Conservation (phyloP, 2,113 vertebrate genomes). For the Acanthisitta chloris region DNA sequence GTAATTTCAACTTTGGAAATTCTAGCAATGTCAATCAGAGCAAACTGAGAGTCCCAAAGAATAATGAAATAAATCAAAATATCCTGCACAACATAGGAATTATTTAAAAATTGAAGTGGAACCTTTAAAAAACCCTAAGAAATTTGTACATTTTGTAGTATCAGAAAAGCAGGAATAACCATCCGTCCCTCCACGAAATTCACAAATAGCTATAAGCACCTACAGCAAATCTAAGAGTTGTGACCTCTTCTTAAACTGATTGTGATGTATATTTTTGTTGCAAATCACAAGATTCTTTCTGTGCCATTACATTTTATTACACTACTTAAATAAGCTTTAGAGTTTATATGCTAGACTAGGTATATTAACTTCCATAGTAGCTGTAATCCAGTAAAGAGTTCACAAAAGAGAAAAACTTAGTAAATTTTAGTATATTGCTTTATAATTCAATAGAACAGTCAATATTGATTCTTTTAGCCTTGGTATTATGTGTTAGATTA, state of each 20-base stretch:
- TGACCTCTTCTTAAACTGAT: background rate
- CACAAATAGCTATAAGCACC: background rate
- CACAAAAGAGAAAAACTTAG: background rate
- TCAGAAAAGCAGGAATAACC: background rate
- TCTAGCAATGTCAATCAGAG: background rate
- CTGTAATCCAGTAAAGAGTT: background rate
- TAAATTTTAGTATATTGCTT: background rate
- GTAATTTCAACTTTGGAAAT: slow-evolving; percentile 18
- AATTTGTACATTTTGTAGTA: background rate
- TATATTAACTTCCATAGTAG: background rate
- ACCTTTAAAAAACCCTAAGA: background rate
- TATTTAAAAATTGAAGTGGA: background rate
- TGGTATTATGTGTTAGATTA: background rate
- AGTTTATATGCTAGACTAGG: background rate
- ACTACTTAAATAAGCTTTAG: background rate
- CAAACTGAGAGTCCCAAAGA: background rate
- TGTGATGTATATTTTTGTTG: background rate
- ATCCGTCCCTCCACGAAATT: background rate
- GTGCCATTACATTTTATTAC: background rate
- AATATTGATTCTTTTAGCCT: background rate
- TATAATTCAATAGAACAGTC: background rate
- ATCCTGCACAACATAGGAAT: background rate
- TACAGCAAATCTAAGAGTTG: background rate
- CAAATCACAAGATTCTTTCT: background rate
- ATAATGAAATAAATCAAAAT: background rate